Percentiles rank a stretch among this genome's conserved stretches.
phyloP scores from a whole-genome alignment of 2,888 invertebrate genomes.

The Drosophila macrospina region DNA sequence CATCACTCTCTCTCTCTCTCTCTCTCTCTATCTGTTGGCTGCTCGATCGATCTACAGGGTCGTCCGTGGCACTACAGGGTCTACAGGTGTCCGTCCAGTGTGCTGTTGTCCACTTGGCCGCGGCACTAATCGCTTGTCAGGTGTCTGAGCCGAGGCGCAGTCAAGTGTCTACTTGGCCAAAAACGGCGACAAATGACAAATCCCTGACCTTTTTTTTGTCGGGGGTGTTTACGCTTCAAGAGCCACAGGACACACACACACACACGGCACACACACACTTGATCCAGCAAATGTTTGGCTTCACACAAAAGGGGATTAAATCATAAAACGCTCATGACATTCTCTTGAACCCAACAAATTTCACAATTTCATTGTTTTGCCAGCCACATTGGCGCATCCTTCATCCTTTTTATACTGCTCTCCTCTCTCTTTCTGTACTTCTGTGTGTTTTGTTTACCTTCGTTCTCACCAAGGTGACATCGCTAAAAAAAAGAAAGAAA shows the following conservation, averaged over 20 bases:
- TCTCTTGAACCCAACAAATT: constrained; percentile 48
- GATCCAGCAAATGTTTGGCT: constrained; percentile 70
- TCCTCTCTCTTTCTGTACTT: constrained; percentile 8
- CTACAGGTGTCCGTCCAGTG: background rate
- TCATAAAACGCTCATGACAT: constrained; percentile 63
- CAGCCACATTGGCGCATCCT: constrained; percentile 72
- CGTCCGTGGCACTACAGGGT: background rate
- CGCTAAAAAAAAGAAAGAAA: constrained; percentile 52
- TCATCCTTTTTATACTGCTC: constrained; percentile 39
- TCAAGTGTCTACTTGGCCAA: constrained; percentile 50
- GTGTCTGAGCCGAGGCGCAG: constrained; percentile 58
- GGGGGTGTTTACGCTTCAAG: constrained; percentile 52
- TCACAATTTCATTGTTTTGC: constrained; percentile 73
- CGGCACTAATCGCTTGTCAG: constrained; percentile 58
- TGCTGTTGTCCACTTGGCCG: constrained; percentile 28
- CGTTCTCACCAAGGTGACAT: constrained; percentile 51
- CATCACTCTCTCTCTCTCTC: background rate
- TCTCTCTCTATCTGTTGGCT: background rate
- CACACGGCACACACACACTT: constrained; percentile 7
- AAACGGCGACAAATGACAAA: constrained; percentile 56
- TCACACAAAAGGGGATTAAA: constrained; percentile 75
- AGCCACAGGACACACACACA: constrained; percentile 16
- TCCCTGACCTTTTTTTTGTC: constrained; percentile 34
- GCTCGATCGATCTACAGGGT: constrained; percentile 11
- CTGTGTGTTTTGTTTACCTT: constrained; percentile 4